These are phyloP conservation scores for Bombus soroeensis DNA, from an alignment of 1,140 invertebrate genomes.

Conservation along the genomic window DNA sequence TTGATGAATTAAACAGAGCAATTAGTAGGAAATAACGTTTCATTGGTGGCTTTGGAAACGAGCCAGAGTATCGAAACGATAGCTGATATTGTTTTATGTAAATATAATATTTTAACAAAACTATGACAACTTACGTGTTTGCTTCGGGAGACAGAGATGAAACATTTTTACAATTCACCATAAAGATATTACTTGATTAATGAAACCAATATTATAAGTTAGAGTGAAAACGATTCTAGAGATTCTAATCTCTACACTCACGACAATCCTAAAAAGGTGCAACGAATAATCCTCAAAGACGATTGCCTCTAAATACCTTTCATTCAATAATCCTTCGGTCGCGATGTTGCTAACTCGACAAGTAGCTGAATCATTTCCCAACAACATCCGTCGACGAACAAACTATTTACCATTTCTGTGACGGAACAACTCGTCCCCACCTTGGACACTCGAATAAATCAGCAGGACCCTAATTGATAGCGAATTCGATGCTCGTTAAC, in stretches of 20 bases:
- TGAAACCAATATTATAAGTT: too few species aligned
- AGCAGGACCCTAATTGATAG: neutral
- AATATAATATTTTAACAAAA: too few species aligned
- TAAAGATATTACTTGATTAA: too few species aligned
- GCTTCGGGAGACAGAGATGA: neutral
- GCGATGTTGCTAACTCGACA: neutral
- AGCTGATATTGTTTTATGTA: too few species aligned
- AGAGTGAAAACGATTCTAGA: too few species aligned
- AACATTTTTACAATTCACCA: neutral
- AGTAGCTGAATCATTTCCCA: neutral
- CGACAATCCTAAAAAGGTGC: neutral
- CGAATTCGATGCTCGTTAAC: constrained; percentile 19
- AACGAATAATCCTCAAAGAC: neutral
- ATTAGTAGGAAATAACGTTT: neutral
- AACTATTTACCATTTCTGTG: neutral
- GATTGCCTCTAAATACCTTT: neutral
- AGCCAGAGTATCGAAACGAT: neutral
- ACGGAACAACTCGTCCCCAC: neutral
- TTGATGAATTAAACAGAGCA: neutral
- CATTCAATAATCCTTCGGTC: neutral
- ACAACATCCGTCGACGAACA: too few species aligned
- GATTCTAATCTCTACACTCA: too few species aligned
- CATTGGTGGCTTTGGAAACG: neutral
- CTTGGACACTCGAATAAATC: neutral
- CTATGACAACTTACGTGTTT: neutral